A percentile compares a stretch with the other conserved stretches of the same genome.
These are phyloP conservation scores for Eristalis pertinax DNA, from an alignment of 2,888 invertebrate species.

Conservation along the genomic window DNA sequence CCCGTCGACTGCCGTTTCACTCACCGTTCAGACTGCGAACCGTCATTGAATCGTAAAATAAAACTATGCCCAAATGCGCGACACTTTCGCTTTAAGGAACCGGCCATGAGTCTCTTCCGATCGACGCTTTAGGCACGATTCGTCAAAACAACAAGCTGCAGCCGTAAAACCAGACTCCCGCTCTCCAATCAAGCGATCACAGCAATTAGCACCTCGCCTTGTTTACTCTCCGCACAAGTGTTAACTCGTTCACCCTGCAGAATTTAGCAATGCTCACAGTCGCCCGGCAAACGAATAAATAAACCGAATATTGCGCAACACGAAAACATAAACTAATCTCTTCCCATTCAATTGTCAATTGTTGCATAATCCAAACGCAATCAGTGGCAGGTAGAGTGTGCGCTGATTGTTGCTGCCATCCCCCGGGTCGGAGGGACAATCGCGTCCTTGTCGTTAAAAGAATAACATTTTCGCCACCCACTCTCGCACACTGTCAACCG, in stretches of 20 bases:
- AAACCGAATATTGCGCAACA: conserved; percentile 1
- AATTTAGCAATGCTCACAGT: neutral
- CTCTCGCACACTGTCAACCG: neutral
- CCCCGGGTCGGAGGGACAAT: neutral
- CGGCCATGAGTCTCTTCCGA: too few relatives aligned
- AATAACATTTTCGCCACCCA: neutral
- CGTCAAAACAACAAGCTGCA: too few relatives aligned
- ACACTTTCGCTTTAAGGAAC: too few relatives aligned
- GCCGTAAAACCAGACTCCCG: too few relatives aligned
- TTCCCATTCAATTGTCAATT: neutral
- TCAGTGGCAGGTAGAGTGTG: neutral
- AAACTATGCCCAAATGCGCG: too few relatives aligned
- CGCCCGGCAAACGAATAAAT: neutral
- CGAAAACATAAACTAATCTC: neutral
- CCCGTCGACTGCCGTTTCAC: too few relatives aligned
- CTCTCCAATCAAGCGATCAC: neutral
- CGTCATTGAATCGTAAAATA: too few relatives aligned
- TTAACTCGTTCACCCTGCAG: neutral
- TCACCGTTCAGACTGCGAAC: too few relatives aligned
- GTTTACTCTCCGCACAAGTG: neutral
- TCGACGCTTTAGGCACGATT: too few relatives aligned
- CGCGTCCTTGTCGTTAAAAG: neutral
- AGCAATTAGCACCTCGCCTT: neutral
- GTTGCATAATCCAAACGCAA: neutral
- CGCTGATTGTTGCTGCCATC: neutral